These are phyloP conservation scores for Peucedramus taeniatus DNA, from an alignment of 2,113 vertebrate species.

Conservation along the genomic window DNA sequence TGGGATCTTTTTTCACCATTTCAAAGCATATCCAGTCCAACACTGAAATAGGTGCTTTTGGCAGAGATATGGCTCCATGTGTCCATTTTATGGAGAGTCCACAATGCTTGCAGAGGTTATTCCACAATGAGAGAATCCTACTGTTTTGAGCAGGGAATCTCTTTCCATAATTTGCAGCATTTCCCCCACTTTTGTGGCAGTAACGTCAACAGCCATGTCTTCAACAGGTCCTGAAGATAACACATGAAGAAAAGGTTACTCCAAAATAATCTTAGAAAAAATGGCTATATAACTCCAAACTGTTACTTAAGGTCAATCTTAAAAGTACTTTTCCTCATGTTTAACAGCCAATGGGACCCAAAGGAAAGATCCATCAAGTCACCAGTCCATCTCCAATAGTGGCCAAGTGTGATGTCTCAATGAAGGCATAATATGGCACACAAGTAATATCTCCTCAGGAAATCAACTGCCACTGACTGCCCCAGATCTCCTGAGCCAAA, in stretches of 20 bases:
- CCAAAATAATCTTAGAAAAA: background rate
- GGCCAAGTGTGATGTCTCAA: background rate
- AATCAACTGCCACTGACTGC: background rate
- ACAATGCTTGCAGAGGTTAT: background rate
- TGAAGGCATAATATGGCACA: background rate
- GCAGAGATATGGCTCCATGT: background rate
- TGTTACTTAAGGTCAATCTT: background rate
- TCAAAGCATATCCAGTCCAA: background rate
- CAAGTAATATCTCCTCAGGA: background rate
- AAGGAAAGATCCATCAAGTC: background rate
- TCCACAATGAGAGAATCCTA: background rate
- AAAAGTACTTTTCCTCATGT: background rate
- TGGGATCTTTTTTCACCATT: background rate
- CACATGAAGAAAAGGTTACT: slow-evolving; percentile 12
- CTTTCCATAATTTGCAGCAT: background rate
- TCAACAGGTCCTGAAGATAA: slow-evolving; percentile 39
- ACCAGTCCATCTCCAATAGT: background rate
- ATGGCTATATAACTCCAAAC: background rate
- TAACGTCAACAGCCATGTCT: background rate
- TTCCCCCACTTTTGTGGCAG: background rate
- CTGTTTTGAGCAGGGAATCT: background rate
- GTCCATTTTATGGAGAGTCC: background rate
- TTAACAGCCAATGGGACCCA: background rate
- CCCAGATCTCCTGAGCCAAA: background rate
- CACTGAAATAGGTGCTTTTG: background rate